Evolutionary conservation across 1,140 invertebrate genomes (phyloP), one percentile per base, ranked within the genome.

Genomic region (Heliconius himera): DNA sequence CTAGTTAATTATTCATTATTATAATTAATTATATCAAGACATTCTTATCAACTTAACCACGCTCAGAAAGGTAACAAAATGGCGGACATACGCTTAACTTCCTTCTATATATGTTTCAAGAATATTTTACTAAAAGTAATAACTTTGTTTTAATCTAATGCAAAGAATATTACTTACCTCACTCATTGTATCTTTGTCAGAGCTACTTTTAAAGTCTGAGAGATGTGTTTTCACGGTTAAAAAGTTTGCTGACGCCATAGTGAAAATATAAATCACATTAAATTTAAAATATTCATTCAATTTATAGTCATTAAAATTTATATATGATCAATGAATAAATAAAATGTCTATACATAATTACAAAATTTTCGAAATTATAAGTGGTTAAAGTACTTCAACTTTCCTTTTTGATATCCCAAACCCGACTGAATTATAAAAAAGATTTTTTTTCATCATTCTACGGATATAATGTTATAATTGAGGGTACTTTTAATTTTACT

Each of bases 181-280:
- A 79, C 94, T 95, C 83, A 93, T 80, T 36, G 92, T 93, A 85
- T 95, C 94, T 82, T 92, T 93, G 79, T 95, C 94, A 22, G 92
- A 89, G 86, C 87, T 89, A 74, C 81, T 85, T 89, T 93, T 93
- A 82, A 95, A 93, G 84, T 95, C 93, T 38, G 92, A 88, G 88
- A 95, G 88, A 85, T 94, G 93, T 33, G 93, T 91, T 90, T 95
- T 95, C 46, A 93, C 85, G 56, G 87, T 90, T 91, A 95, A 91
- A 88, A 91, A 93, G 81, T 94, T 95, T 56, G 82, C 88, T 54
- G 91, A 90, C 76, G 92, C 88, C 93, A 94, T 95, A 49, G 49
- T 82, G 79, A 83, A 88, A 84, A 84, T 85, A 81, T 80, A 84
- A 81, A 81, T 82, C 79, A 84, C 77, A 81, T 80, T 81, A 82